Evolutionary conservation across 2,888 invertebrate genomes (phyloP), one percentile per base, ranked within the genome.

Genomic region (Glyphotaelius pellucidus): DNA sequence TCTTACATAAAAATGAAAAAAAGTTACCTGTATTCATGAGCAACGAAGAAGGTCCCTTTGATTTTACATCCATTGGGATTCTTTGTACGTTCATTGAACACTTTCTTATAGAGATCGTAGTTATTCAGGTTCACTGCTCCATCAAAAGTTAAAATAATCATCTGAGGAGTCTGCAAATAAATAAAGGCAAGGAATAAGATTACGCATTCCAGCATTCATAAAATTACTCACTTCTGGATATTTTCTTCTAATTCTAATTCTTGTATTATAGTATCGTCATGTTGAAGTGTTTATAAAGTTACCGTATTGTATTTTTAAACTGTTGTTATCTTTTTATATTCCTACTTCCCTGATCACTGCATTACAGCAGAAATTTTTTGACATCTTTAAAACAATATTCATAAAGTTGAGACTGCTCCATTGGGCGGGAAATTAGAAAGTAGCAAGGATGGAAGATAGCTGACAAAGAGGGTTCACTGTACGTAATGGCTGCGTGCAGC

Each of bases 61-160:
- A 99, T 97, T 30, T 97, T 97, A 94, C 99, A 99, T 30, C 98
- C 98, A 95, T 99, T 99, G 86, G 99, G 98, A 96, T 99, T 99
- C 94, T 97, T 96, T 94, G 98, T 96, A 94, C 97, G 97, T 92
- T 97, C 97, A 94, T 97, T 97, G 95, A 99, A 98, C 91, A 99
- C 98, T 95, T 98, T 98, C 95, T 97, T 97, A 95, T 99, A 99
- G 94, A 98, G 97, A 93, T 98, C 98, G 95, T 97, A 98, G 95
- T 99, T 99, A 95, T 99, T 98, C 94, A 98, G 96, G 95, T 99
- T 99, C 94, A 99, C 97, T 38, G 99, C 99, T 90, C 99, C 99
- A 95, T 99, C 99, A 95, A 99, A 99, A 81, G 99, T 99, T 94
- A 99, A 95, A 94, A 99, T 95, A 94, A 99, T 98, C 97, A 99